Evolutionary conservation across 2,888 invertebrate genomes (phyloP).

Genomic region (Metalampra italica): DNA sequence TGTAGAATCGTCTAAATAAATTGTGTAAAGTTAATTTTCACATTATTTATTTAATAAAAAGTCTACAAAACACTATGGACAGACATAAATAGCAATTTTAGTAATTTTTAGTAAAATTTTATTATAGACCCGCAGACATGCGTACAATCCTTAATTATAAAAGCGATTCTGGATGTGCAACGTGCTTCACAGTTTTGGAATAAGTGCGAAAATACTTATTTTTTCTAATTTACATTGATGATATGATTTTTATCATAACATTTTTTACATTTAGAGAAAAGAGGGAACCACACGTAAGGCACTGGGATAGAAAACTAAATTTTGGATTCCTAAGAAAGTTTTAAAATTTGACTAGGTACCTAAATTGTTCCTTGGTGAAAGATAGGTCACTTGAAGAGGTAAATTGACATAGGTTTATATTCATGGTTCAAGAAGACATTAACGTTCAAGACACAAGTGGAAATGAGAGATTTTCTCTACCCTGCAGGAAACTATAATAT

Average conservation of each 20-base stretch:
- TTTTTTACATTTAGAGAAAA: background rate
- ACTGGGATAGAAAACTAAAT: slow-evolving; percentile 10
- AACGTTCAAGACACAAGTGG: no score
- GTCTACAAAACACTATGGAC: slow-evolving; percentile 23
- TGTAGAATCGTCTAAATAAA: slow-evolving; percentile 66
- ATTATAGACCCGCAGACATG: slow-evolving; percentile 4
- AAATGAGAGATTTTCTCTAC: no score
- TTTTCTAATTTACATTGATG: slow-evolving; percentile 5
- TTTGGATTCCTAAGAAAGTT: background rate
- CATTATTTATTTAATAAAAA: slow-evolving; percentile 52
- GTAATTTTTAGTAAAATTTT: slow-evolving; percentile 2
- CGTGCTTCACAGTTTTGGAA: slow-evolving; percentile 13
- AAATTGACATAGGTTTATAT: no score
- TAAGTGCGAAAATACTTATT: slow-evolving; percentile 20
- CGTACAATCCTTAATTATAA: slow-evolving; percentile 33
- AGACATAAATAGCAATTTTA: slow-evolving; percentile 15
- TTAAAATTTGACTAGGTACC: no score
- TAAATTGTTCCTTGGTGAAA: no score
- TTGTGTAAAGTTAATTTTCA: slow-evolving; percentile 54
- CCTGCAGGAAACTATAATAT: no score
- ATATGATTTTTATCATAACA: background rate
- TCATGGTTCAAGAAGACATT: no score
- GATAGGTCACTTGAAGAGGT: no score
- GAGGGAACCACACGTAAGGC: slow-evolving; percentile 1
- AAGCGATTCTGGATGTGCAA: slow-evolving; percentile 39